Conservation (phyloP, 2,888 invertebrate species). For the Drosophila melanosoma region DNA sequence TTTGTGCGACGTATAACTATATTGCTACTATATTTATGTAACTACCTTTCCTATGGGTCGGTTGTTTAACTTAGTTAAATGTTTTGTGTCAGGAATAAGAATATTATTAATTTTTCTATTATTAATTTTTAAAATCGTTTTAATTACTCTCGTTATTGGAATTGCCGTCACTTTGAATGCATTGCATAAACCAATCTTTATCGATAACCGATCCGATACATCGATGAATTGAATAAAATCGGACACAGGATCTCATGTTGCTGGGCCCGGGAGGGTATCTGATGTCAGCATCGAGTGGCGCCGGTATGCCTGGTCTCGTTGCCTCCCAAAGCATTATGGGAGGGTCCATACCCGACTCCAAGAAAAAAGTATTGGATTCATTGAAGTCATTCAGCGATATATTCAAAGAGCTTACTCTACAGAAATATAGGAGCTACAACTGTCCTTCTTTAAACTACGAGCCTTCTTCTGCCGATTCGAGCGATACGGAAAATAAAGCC, state of each 20-base stretch:
- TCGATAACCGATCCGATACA: background rate
- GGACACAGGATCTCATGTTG: slow-evolving; percentile 81
- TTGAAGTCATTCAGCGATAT: slow-evolving; percentile 96
- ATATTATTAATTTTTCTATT: slow-evolving; percentile 15
- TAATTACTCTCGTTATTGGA: slow-evolving; percentile 21
- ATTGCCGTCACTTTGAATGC: slow-evolving; percentile 26
- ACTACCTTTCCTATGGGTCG: background rate
- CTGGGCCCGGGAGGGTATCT: slow-evolving; percentile 84
- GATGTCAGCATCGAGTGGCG: slow-evolving; percentile 88
- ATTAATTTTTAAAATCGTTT: slow-evolving; percentile 28
- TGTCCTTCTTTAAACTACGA: too few species aligned
- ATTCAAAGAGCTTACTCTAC: slow-evolving; percentile 86
- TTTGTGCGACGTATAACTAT: background rate
- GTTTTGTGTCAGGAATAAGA: slow-evolving; percentile 24
- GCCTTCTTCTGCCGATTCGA: too few species aligned
- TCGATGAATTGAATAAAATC: slow-evolving; percentile 24
- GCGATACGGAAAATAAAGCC: too few species aligned
- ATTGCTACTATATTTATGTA: background rate
- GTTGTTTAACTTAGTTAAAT: background rate
- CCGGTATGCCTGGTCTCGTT: slow-evolving; percentile 69
- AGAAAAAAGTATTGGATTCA: slow-evolving; percentile 94
- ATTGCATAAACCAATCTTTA: slow-evolving; percentile 15
- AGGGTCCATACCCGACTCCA: slow-evolving; percentile 87
- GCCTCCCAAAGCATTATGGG: slow-evolving; percentile 82
- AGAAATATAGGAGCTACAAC: too few species aligned